These are phyloP conservation scores for Tholera decimalis DNA, from an alignment of 2,888 invertebrate genomes.

Conservation along the genomic window DNA sequence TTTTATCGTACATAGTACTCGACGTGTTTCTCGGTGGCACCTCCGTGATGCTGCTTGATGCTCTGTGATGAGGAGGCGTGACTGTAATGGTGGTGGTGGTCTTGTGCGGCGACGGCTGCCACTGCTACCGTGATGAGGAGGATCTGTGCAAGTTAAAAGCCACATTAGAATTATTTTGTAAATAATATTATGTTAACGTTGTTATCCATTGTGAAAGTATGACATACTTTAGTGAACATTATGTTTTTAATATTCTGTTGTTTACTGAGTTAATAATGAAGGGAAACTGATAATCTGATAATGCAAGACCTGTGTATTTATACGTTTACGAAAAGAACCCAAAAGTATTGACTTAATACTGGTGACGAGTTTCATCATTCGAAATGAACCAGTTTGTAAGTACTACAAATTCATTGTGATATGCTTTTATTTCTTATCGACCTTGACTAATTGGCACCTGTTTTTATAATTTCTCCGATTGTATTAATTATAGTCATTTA, in stretches of 20 bases:
- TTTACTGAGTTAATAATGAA: constrained; percentile 2
- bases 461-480: constrained; percentile 23
- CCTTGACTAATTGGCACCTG: constrained; percentile 16
- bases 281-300: constrained; percentile 23
- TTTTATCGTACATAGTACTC: constrained; percentile 54
- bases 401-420: constrained; percentile 10
- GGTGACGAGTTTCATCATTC: constrained; percentile 6
- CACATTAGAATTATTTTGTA: background rate
- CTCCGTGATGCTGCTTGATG: constrained; percentile 70
- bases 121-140: constrained; percentile 26
- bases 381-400: constrained; percentile 34
- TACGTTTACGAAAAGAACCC: background rate
- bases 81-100: constrained; percentile 62
- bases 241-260: background rate
- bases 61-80: constrained; percentile 75
- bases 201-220: background rate
- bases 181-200: background rate
- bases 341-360: background rate
- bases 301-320: constrained; percentile 8
- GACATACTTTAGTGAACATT: constrained; percentile 42
- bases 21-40: constrained; percentile 53
- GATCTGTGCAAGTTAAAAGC: constrained; percentile 14
- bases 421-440: constrained; percentile 1
- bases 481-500: background rate
- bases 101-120: constrained; percentile 35